phyloP scores from a whole-genome alignment of 2,797 vertebrate genomes.

The Rousettus madagascariensis region DNA sequence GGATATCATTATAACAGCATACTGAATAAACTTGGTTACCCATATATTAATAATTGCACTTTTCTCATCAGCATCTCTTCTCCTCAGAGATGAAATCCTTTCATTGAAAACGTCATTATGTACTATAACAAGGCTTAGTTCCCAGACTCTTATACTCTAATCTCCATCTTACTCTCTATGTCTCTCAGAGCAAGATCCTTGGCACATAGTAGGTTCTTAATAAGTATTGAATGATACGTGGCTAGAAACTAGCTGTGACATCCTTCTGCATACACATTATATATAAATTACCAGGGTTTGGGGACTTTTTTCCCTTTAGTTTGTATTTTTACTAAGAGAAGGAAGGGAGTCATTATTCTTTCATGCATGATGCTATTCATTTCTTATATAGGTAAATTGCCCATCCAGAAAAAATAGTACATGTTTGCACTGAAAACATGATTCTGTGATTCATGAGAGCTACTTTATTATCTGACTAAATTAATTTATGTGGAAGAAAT shows the following conservation, averaged over 20 bases:
- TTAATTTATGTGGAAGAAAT: neutral
- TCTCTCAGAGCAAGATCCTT: neutral
- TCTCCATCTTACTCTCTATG: neutral
- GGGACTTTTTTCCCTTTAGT: neutral
- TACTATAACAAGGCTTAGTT: neutral
- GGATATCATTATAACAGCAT: neutral
- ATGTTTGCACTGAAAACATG: conserved; percentile 1
- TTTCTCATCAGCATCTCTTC: neutral
- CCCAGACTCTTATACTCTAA: neutral
- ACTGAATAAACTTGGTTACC: neutral
- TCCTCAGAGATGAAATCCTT: neutral
- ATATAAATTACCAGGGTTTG: neutral
- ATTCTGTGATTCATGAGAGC: neutral
- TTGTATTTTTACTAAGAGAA: conserved; percentile 1
- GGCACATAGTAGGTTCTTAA: neutral
- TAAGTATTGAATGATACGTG: neutral
- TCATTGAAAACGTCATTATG: neutral
- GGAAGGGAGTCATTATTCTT: neutral
- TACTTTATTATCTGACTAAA: neutral
- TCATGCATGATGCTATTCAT: neutral
- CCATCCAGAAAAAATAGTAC: neutral
- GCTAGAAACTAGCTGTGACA: neutral
- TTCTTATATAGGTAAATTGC: neutral
- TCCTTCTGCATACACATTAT: neutral
- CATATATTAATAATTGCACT: neutral